Conservation (phyloP, 2,888 invertebrate genomes). For the Sericinus montela region DNA sequence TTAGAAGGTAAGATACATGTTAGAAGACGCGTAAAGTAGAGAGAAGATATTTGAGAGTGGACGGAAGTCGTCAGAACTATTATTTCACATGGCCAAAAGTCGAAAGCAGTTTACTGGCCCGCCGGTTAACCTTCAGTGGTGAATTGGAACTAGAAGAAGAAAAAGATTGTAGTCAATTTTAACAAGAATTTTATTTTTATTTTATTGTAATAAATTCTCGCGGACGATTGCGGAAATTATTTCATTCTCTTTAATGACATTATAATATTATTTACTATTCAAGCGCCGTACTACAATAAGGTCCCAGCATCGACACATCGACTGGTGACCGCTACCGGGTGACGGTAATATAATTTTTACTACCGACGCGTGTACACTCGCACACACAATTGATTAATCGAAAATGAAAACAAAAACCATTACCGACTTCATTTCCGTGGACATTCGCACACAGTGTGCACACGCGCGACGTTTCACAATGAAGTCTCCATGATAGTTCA, state of each 20-base stretch:
- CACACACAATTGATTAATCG: conserved; percentile 28
- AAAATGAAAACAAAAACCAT: conserved; percentile 16
- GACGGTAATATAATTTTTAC: conserved; percentile 53
- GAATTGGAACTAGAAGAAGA: too few species aligned
- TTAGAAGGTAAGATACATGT: too few species aligned
- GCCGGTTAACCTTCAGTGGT: too few species aligned
- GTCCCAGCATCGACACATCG: conserved; percentile 19
- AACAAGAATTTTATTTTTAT: too few species aligned
- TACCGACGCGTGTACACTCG: conserved; percentile 39
- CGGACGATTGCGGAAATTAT: background rate
- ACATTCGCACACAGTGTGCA: conserved; percentile 8
- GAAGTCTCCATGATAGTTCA: background rate
- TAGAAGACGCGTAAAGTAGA: too few species aligned
- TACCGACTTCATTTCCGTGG: conserved; percentile 11
- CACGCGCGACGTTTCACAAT: background rate
- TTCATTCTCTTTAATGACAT: conserved; percentile 2
- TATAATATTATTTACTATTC: conserved; percentile 1
- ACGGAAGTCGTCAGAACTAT: too few species aligned
- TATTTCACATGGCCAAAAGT: too few species aligned
- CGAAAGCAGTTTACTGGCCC: too few species aligned
- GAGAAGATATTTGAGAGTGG: too few species aligned
- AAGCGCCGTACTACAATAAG: background rate
- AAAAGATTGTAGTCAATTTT: too few species aligned
- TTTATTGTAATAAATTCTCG: too few species aligned
- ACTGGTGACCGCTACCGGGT: conserved; percentile 48